Evolutionary conservation across 2,888 invertebrate species (phyloP).

Genomic region (Trachelus stipa): DNA sequence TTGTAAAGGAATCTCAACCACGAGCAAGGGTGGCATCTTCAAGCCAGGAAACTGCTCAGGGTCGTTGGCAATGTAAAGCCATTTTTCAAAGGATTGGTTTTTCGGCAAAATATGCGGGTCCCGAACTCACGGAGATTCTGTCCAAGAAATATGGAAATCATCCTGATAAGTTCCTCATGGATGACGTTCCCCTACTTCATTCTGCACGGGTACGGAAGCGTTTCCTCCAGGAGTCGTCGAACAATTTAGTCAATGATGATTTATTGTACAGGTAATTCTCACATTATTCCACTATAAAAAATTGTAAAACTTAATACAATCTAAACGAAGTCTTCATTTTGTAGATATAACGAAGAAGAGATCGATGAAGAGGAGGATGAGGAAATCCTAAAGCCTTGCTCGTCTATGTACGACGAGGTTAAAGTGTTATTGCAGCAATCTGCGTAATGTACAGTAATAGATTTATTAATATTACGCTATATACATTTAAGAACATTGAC

Average conservation of each 20-base stretch:
- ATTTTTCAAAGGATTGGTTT: constrained; percentile 85
- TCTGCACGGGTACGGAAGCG: constrained; percentile 51
- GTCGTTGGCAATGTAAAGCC: constrained; percentile 84
- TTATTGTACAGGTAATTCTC: constrained; percentile 52
- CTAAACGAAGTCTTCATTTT: constrained; percentile 23
- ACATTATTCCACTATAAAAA: neutral
- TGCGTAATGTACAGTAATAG: constrained; percentile 28
- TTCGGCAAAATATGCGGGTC: constrained; percentile 82
- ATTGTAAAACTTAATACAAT: neutral
- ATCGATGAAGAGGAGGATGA: constrained; percentile 56
- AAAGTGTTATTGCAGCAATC: constrained; percentile 69
- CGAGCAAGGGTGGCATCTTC: constrained; percentile 55
- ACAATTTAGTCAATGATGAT: constrained; percentile 49
- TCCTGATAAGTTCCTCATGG: constrained; percentile 47
- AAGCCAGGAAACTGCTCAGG: constrained; percentile 73
- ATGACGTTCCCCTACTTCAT: constrained; percentile 58
- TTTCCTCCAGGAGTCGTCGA: constrained; percentile 43
- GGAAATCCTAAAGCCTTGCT: constrained; percentile 62
- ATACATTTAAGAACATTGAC: neutral
- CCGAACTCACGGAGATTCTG: constrained; percentile 69
- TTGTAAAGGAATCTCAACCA: constrained; percentile 82
- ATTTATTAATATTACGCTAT: neutral
- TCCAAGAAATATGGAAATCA: constrained; percentile 52
- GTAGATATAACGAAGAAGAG: constrained; percentile 51
- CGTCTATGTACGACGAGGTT: constrained; percentile 70